Percentiles rank a stretch among this genome's conserved stretches.
These are phyloP conservation scores for Sipha maydis DNA, from an alignment of 2,888 invertebrate genomes.

Conservation along the genomic window DNA sequence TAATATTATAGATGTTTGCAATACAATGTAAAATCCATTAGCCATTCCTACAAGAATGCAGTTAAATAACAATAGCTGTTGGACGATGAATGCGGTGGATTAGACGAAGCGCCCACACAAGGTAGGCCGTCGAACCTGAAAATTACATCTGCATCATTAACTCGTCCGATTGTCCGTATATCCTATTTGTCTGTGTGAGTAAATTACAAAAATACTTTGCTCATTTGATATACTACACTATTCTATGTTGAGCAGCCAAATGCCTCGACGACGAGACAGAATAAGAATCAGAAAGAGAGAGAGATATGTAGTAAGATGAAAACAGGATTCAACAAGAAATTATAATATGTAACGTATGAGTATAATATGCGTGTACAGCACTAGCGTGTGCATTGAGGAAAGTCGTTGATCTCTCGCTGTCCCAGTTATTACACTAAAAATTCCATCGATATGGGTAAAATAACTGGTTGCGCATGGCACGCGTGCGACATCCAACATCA, in stretches of 20 bases:
- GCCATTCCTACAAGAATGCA: slow-evolving; percentile 8
- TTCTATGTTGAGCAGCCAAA: neutral
- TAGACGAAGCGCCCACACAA: slow-evolving; percentile 38
- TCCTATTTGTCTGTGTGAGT: slow-evolving; percentile 5
- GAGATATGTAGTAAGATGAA: too few relatives aligned
- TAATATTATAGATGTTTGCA: neutral
- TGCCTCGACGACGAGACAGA: neutral
- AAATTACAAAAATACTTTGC: slow-evolving; percentile 36
- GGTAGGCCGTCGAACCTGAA: slow-evolving; percentile 58
- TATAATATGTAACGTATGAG: neutral
- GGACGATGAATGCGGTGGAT: slow-evolving; percentile 20
- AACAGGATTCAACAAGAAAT: neutral
- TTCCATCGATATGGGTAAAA: slow-evolving; percentile 37
- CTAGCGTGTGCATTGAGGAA: neutral
- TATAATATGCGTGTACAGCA: neutral
- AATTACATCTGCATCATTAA: slow-evolving; percentile 48
- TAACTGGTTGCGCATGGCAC: slow-evolving; percentile 46
- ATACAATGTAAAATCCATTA: slow-evolving; percentile 43
- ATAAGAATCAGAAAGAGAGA: neutral
- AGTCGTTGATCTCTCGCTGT: slow-evolving; percentile 45
- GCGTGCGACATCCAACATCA: slow-evolving; percentile 37
- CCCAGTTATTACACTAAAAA: slow-evolving; percentile 48
- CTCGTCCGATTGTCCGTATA: slow-evolving; percentile 5
- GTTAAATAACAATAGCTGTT: slow-evolving; percentile 35
- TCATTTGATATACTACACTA: slow-evolving; percentile 9